phyloP scores from a whole-genome alignment of 2,888 invertebrate species.

The Chymomyza procnemis region DNA sequence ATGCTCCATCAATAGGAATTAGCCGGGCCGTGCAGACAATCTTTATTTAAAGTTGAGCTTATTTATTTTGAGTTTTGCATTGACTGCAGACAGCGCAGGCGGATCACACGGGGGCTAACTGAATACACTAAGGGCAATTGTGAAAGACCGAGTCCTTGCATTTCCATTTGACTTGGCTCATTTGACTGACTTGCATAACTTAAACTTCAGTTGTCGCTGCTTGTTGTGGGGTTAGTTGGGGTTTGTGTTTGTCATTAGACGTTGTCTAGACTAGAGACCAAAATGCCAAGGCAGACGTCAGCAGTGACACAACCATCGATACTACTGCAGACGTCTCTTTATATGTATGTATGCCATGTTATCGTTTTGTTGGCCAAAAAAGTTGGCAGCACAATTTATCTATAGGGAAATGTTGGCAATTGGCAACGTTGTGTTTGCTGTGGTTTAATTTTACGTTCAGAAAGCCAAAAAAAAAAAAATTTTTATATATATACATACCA shows the following conservation, averaged over 20 bases:
- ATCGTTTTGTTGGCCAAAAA: background rate
- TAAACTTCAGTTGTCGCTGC: background rate
- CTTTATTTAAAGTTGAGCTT: conserved; percentile 61
- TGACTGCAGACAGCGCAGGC: background rate
- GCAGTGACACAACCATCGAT: conserved; percentile 41
- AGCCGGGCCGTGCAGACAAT: conserved; percentile 33
- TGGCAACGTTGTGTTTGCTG: conserved; percentile 45
- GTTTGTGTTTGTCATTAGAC: conserved; percentile 69
- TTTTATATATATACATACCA: too few relatives aligned
- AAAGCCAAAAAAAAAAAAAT: background rate
- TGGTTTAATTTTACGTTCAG: background rate
- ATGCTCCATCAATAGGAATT: conserved; percentile 48
- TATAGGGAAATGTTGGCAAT: conserved; percentile 34
- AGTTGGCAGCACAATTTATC: background rate
- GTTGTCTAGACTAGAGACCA: conserved; percentile 62
- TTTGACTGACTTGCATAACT: conserved; percentile 50
- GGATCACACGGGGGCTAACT: background rate
- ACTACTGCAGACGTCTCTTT: background rate
- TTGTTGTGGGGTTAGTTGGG: conserved; percentile 59
- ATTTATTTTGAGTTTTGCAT: conserved; percentile 50
- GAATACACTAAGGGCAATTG: background rate
- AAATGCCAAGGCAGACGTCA: conserved; percentile 23
- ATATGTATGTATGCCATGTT: background rate
- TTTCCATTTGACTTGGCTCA: conserved; percentile 67
- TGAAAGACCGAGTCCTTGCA: conserved; percentile 1